Conservation (phyloP, 2,888 invertebrate species). For the Argyra leucocephala region DNA sequence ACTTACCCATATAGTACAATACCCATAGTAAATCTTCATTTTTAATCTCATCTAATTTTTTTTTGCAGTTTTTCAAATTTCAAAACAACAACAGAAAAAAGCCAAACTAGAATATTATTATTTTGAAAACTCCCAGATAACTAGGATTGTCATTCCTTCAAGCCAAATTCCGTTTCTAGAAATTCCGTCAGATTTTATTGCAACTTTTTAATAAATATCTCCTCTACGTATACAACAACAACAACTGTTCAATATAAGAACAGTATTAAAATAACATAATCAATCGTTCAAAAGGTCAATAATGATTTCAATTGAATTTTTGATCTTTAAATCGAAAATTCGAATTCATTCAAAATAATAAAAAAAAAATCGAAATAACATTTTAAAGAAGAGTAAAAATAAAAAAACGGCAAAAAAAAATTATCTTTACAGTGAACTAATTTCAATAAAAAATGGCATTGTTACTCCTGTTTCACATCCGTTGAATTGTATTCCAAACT, state of each 20-base stretch:
- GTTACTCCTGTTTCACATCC: conserved; percentile 6
- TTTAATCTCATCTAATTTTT: too few species aligned
- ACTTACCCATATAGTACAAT: too few species aligned
- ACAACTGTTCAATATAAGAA: too few species aligned
- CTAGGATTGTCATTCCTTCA: conserved; percentile 1
- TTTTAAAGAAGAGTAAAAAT: neutral
- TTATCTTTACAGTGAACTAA: neutral
- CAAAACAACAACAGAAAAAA: too few species aligned
- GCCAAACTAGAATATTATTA: too few species aligned
- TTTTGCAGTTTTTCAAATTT: too few species aligned
- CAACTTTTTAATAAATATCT: too few species aligned
- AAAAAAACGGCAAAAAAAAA: neutral
- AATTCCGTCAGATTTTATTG: neutral
- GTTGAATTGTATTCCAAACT: neutral
- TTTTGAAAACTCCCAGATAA: too few species aligned
- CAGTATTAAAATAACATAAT: conserved; percentile 1
- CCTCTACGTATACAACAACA: too few species aligned
- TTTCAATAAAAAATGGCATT: neutral
- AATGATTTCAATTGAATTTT: conserved; percentile 4
- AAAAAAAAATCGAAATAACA: neutral
- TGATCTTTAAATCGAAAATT: neutral
- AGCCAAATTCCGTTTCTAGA: neutral
- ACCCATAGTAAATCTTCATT: too few species aligned
- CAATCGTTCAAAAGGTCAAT: neutral
- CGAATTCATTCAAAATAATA: neutral